Evolutionary conservation across 2,888 invertebrate genomes (phyloP), one percentile per base, ranked within the genome.

Genomic region (Erpobdella octoculata): DNA sequence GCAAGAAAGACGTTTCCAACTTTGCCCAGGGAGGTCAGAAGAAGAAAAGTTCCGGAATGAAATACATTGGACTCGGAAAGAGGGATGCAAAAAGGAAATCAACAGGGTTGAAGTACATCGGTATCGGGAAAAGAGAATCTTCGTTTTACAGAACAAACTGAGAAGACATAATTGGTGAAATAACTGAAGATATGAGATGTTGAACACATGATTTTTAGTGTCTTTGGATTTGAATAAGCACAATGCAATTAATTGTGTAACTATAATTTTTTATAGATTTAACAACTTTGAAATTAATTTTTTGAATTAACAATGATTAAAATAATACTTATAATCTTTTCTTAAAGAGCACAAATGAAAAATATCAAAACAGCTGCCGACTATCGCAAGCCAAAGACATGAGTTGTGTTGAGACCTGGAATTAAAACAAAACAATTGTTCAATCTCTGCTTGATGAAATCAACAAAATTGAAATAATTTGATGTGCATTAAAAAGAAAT

Each of bases 41-140:
- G 53, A 53, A 53, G 15, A 53, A 53, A 28, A 53, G 28, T n/a
- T 53, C 53, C 1, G 53, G 53, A 53, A 53, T 53, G 53, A 53
- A 53, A n/a, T 53, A 53, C 18, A 53, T 53, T 4, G 53, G 53
- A 21, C 53, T 53, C 21, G 53, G 53, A 53, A 53, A 53, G 53
- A 53, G 53, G 53, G 53, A 53, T n/a, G 21, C 21, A 3, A 25
- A 53, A n/a, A 8, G 21, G 12, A 28, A n/a, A 12, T 12, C 6
- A 1, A 28, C 53, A 1, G 53, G 53, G 28, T 25, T 53, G 53
- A 53, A 53, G 15, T 53, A 53, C 18, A 53, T 53, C 3, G 53
- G 53, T 28, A 21, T 53, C 21, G 53, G 53, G 28, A 53, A 53
- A 28, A 53, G 53, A 28, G 12, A 28, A n/a, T 5, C 8, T 6